A percentile compares a stretch with the other conserved stretches of the same genome.
phyloP scores from a whole-genome alignment of 2,888 invertebrate genomes.

The Halictus ligatus region DNA sequence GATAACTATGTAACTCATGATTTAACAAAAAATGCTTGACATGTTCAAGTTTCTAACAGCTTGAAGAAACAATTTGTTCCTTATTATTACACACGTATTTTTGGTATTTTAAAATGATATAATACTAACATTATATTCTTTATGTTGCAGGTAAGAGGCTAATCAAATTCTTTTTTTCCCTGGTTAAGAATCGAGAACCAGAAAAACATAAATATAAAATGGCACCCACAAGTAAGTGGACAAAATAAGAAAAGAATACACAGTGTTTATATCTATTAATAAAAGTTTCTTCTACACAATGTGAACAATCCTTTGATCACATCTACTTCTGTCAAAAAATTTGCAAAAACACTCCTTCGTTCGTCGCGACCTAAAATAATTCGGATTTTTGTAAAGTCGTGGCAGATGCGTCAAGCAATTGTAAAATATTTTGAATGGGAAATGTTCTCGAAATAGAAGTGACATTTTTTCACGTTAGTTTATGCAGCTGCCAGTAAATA shows the following conservation, averaged over 20 bases:
- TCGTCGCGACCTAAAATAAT: neutral
- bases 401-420: neutral
- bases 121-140: neutral
- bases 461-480: neutral
- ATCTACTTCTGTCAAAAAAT: neutral
- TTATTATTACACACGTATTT: neutral
- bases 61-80: neutral
- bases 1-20: too few relatives aligned
- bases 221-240: neutral
- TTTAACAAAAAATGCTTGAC: too few relatives aligned
- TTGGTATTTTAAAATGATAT: neutral
- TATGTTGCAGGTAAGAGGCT: conserved; percentile 22
- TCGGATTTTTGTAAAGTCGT: neutral
- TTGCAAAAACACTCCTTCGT: neutral
- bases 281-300: neutral
- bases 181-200: neutral
- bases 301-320: neutral
- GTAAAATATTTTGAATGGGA: neutral
- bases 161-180: neutral
- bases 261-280: neutral
- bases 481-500: neutral
- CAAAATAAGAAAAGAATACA: neutral
- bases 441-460: neutral
- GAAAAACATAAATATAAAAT: neutral
- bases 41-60: too few relatives aligned